Base-by-base conservation (phyloP, 2,888 invertebrate species). In the Idaea biselata region DNA sequence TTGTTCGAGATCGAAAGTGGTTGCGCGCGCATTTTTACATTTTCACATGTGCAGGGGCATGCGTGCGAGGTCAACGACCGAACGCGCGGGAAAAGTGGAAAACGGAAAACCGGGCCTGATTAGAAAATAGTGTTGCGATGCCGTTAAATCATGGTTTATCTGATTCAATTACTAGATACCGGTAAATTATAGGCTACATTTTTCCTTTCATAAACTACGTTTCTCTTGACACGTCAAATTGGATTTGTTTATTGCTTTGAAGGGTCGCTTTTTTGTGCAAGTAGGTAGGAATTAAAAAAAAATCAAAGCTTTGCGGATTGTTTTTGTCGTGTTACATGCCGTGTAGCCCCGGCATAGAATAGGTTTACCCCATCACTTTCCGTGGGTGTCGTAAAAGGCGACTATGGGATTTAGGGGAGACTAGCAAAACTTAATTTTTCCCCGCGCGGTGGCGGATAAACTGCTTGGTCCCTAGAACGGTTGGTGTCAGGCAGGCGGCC, bases 1-100 rank as follows among this genome's bases (percentile, higher is more conserved):
- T 68, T 58, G 61, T 65, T 56, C 61, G 79, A 79, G 76, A 84
- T 79, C 76, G 86, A 86, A 83, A 87, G 86, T 84, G 79, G 73
- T 60, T 63, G 72, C 64, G 71, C 63, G 69, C 75, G 72, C 76
- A 81, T 80, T 80, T 81, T 81, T 81, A 77, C 74, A 83, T 83
- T 84, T 84, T 82, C 83, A 84, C 80, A 84, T 79, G 75, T 73
- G 66, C 75, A 68, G 72, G 65, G 62, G 63, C 60, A 58, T 64
- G 68, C 31, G 25, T 60, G 71, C 72, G 68, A 68, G 68, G 67
- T 73, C 73, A 66, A 68, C 70, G 71, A 58, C 64, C 62, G 68
- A 61, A 65, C 68, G 73, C 73, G 75, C 70, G 69, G 70, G 75
- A 72, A 77, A 77, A 77, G 73, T 72, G 60, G 73, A 66, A 68